Evolutionary conservation across 2,797 vertebrate species (phyloP).

Genomic region (Nannoperca australis): DNA sequence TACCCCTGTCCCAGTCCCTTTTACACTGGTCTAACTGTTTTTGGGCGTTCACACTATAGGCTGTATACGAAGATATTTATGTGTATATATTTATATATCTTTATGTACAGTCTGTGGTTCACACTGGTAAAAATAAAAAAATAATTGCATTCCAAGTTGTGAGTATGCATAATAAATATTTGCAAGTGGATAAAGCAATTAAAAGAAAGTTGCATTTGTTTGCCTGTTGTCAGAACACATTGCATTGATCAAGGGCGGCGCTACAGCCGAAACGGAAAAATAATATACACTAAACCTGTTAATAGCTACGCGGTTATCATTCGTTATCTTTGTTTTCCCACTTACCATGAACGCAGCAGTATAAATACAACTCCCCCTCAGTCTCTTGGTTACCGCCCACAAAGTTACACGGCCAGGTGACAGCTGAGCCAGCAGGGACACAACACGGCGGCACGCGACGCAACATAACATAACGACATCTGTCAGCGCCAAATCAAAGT

Average conservation of each 20-base stretch:
- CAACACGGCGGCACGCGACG: neutral
- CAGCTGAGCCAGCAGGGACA: conserved; percentile 63
- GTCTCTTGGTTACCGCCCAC: conserved; percentile 62
- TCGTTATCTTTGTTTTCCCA: neutral
- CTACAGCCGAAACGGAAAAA: neutral
- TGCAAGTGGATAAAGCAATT: neutral
- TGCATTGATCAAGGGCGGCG: neutral
- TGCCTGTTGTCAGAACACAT: neutral
- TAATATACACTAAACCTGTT: neutral
- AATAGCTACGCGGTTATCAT: neutral
- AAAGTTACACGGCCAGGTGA: conserved; percentile 76
- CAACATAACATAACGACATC: neutral
- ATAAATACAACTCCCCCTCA: conserved; percentile 26
- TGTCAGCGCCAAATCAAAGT: neutral
- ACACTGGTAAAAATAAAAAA: neutral
- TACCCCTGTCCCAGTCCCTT: rapidly evolving
- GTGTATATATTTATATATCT: too few relatives aligned
- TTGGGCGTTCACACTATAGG: neutral
- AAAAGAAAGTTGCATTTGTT: neutral
- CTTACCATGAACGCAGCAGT: conserved; percentile 20
- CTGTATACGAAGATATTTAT: too few relatives aligned
- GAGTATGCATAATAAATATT: neutral
- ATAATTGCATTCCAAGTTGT: neutral
- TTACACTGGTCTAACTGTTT: neutral
- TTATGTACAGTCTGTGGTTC: too few relatives aligned